These are phyloP conservation scores for Potorous gilbertii DNA, from an alignment of 2,797 vertebrate species.

Conservation along the genomic window DNA sequence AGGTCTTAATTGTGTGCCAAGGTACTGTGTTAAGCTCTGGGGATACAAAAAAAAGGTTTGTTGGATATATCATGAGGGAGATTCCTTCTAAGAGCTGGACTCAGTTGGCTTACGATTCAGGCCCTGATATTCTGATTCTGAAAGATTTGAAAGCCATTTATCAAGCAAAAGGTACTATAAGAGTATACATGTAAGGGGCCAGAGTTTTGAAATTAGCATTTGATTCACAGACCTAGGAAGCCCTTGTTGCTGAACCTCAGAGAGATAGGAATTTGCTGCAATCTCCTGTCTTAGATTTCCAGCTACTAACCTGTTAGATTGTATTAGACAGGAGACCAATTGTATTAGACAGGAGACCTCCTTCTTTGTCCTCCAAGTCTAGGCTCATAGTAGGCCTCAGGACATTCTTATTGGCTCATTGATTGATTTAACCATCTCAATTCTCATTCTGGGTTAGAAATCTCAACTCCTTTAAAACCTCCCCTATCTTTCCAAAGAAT, in stretches of 20 bases:
- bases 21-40: not conserved
- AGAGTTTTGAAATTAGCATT: not conserved
- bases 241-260: not conserved
- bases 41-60: not conserved
- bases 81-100: not conserved
- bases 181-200: not conserved
- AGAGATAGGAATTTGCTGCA: not conserved
- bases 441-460: not conserved
- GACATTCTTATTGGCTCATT: not conserved
- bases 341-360: not conserved
- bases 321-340: not conserved
- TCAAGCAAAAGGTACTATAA: not conserved
- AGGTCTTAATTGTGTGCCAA: not conserved
- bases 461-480: not conserved
- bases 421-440: not conserved
- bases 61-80: not conserved
- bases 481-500: not conserved
- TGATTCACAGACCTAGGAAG: not conserved
- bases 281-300: not conserved
- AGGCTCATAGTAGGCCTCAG: not conserved
- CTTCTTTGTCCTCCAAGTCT: not conserved
- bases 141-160: not conserved
- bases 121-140: not conserved
- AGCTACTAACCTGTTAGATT: not conserved
- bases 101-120: not conserved